These are phyloP conservation scores for Tupiocoris notatus DNA, from an alignment of 2,888 invertebrate species.

Conservation along the genomic window DNA sequence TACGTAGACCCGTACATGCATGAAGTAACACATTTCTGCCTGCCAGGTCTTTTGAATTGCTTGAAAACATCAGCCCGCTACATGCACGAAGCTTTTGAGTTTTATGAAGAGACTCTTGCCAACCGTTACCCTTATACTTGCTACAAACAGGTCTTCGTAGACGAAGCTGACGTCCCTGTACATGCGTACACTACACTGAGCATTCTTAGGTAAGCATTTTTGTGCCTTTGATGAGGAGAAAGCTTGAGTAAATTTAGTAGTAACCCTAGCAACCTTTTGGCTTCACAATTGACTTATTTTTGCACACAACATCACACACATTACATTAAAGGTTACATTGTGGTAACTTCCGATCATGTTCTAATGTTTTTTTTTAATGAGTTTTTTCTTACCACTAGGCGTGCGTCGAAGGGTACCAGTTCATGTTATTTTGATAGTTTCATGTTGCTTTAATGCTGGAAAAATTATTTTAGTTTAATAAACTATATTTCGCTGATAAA, in stretches of 20 bases:
- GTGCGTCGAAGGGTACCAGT: too few species aligned
- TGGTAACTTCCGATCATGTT: too few species aligned
- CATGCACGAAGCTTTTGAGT: constrained; percentile 93
- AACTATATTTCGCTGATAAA: too few species aligned
- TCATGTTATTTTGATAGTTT: too few species aligned
- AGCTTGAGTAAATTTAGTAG: neutral
- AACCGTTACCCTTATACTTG: constrained; percentile 94
- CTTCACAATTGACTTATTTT: too few species aligned
- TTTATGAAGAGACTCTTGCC: constrained; percentile 94
- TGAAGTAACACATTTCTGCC: constrained; percentile 96
- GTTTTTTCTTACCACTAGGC: too few species aligned
- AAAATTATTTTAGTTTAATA: too few species aligned
- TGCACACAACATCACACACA: too few species aligned
- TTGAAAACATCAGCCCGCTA: constrained; percentile 88
- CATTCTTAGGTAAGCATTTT: constrained; percentile 63
- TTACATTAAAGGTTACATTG: too few species aligned
- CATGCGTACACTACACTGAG: constrained; percentile 94
- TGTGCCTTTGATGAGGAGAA: neutral
- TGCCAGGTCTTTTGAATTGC: constrained; percentile 84
- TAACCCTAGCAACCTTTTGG: too few species aligned
- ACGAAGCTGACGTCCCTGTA: constrained; percentile 82
- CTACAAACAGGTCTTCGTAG: constrained; percentile 95
- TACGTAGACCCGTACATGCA: constrained; percentile 97
- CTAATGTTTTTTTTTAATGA: too few species aligned
- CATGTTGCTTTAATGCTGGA: too few species aligned